A percentile compares a stretch with the other conserved stretches of the same genome.
Evolutionary conservation across 2,797 vertebrate genomes (phyloP).

Genomic region (Gymnodraco acuticeps): DNA sequence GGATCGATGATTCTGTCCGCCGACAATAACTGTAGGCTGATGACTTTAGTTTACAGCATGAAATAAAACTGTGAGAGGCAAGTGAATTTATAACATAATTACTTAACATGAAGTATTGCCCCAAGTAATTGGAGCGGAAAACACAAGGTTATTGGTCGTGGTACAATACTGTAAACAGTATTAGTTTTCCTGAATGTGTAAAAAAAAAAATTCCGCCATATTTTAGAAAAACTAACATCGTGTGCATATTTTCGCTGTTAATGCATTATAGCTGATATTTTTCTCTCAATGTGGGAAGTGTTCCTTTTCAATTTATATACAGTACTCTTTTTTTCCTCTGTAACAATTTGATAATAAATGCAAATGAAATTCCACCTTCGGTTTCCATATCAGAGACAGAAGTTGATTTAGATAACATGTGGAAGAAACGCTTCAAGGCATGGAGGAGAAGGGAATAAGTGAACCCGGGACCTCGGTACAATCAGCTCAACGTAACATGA

Average conservation of each 20-base stretch:
- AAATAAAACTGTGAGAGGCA: conserved; percentile 53
- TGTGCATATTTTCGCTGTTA: conserved; percentile 8
- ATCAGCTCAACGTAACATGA: conserved; percentile 20
- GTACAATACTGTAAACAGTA: conserved; percentile 51
- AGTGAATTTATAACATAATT: conserved; percentile 46
- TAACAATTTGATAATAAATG: conserved; percentile 59
- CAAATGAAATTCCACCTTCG: conserved; percentile 67
- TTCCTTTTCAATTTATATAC: conserved; percentile 36
- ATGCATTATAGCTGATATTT: conserved; percentile 42
- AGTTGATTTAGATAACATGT: conserved; percentile 65
- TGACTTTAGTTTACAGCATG: conserved; percentile 48
- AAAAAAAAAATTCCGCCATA: conserved; percentile 42
- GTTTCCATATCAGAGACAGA: conserved; percentile 52
- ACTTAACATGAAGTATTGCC: conserved; percentile 35
- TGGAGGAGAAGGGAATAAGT: conserved; percentile 13
- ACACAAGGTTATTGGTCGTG: conserved; percentile 49
- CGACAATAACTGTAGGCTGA: conserved; percentile 20
- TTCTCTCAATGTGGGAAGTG: conserved; percentile 11
- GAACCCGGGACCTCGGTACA: conserved; percentile 32
- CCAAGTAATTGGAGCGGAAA: conserved; percentile 46
- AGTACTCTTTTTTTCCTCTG: neutral
- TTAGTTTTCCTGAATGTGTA: conserved; percentile 54
- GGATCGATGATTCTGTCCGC: conserved; percentile 23
- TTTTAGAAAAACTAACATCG: conserved; percentile 45
- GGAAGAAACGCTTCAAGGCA: conserved; percentile 41